These are phyloP conservation scores for Ceyx erithaca DNA, from an alignment of 2,797 vertebrate species.

Conservation along the genomic window DNA sequence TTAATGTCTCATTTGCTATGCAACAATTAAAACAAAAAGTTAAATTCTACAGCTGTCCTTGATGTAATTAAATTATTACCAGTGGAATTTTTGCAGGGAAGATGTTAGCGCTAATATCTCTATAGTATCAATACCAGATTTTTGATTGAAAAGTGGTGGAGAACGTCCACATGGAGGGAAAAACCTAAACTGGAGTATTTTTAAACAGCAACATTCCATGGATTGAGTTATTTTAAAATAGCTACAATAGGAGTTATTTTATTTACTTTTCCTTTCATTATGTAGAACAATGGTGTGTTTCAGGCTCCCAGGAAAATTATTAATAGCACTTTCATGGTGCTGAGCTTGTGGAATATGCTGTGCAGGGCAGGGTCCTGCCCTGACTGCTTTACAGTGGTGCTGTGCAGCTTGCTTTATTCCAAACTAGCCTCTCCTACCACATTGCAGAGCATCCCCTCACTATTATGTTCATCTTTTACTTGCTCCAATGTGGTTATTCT, in stretches of 20 bases:
- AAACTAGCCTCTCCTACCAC: not conserved
- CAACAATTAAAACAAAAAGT: not conserved
- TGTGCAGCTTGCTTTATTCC: not conserved
- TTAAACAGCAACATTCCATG: not conserved
- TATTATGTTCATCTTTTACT: not conserved
- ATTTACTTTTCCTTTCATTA: conserved; percentile 50
- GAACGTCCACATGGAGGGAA: not conserved
- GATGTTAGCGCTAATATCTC: not conserved
- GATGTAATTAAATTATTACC: not conserved
- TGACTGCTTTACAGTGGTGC: not conserved
- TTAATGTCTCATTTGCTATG: not conserved
- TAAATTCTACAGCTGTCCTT: not conserved
- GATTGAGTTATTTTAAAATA: conserved; percentile 6
- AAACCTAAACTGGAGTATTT: not conserved
- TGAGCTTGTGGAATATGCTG: not conserved
- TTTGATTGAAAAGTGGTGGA: not conserved
- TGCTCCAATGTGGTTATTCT: accelerated
- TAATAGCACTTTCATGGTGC: not conserved
- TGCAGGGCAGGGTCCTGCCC: not conserved
- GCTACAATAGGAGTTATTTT: conserved; percentile 20
- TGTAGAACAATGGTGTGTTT: conserved; percentile 14
- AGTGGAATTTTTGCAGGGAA: not conserved
- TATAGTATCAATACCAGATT: not conserved
- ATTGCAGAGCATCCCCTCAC: not conserved
- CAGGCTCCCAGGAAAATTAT: conserved; percentile 42